These are phyloP conservation scores for Macrobrachium nipponense DNA, from an alignment of 1,140 invertebrate genomes.

Conservation along the genomic window DNA sequence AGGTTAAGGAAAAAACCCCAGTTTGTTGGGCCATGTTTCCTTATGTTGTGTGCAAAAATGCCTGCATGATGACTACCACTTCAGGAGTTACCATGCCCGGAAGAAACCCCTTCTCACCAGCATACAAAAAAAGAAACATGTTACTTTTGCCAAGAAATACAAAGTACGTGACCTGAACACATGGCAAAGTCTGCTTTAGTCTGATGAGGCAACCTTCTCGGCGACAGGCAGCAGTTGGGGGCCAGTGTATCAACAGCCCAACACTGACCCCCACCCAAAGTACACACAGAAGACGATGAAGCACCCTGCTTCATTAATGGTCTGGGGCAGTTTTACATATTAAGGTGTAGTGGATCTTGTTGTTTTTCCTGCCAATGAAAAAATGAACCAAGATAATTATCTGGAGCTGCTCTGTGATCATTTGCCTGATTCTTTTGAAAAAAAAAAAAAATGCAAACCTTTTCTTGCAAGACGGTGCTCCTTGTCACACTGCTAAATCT, in stretches of 20 bases:
- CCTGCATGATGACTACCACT: no score
- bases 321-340: slow-evolving; percentile 18
- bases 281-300: slow-evolving; percentile 5
- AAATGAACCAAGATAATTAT: slow-evolving; percentile 13
- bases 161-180: no score
- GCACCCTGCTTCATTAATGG: slow-evolving; percentile 26
- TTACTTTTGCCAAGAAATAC: no score
- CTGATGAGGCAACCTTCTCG: slow-evolving; percentile 6
- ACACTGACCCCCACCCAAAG: slow-evolving; percentile 14
- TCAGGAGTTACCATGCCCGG: no score
- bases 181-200: no score
- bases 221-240: slow-evolving; percentile 7
- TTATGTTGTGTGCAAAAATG: no score
- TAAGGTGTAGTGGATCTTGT: slow-evolving; percentile 9
- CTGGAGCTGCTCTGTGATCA: slow-evolving; percentile 10
- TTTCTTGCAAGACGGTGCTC: no score
- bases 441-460: neutral
- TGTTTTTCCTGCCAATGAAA: neutral
- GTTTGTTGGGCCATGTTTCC: no score
- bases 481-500: slow-evolving; percentile 11
- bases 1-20: no score
- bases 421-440: slow-evolving; percentile 7
- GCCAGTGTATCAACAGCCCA: neutral
- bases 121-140: no score
- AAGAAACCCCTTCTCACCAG: no score